Conservation (phyloP, 2,888 invertebrate genomes). For the Tachina fera region DNA sequence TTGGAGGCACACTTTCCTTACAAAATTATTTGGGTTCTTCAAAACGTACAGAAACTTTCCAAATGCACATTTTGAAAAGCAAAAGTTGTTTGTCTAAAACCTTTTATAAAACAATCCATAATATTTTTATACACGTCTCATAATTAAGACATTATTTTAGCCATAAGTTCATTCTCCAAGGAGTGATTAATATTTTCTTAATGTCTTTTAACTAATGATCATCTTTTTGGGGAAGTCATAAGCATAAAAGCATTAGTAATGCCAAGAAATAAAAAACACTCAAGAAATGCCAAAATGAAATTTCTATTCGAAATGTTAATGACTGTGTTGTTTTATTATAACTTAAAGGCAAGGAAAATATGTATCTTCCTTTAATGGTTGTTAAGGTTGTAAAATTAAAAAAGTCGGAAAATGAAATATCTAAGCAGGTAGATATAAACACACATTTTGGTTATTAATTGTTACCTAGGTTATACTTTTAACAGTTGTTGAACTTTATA, state of each 20-base stretch:
- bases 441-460: not conserved
- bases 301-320: slow-evolving; percentile 51
- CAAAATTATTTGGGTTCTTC: too few relatives aligned
- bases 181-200: slow-evolving; percentile 68
- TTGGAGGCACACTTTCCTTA: too few relatives aligned
- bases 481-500: slow-evolving; percentile 50
- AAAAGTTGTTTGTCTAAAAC: not conserved
- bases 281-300: slow-evolving; percentile 6
- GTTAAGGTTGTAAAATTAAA: slow-evolving; percentile 48
- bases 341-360: slow-evolving; percentile 31
- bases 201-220: slow-evolving; percentile 64
- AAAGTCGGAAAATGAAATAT: slow-evolving; percentile 9
- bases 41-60: not conserved
- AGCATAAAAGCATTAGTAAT: slow-evolving; percentile 37
- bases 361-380: slow-evolving; percentile 31
- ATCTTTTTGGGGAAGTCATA: slow-evolving; percentile 52
- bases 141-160: slow-evolving; percentile 30
- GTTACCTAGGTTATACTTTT: slow-evolving; percentile 57
- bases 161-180: slow-evolving; percentile 52
- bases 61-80: not conserved
- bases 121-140: not conserved
- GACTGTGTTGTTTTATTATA: slow-evolving; percentile 39
- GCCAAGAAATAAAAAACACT: not conserved
- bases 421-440: not conserved
- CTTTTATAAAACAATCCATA: not conserved